A percentile compares a stretch with the other conserved stretches of the same genome.
These are phyloP conservation scores for Pseudopipra pipra DNA, from an alignment of 2,113 vertebrate genomes.

Conservation along the genomic window DNA sequence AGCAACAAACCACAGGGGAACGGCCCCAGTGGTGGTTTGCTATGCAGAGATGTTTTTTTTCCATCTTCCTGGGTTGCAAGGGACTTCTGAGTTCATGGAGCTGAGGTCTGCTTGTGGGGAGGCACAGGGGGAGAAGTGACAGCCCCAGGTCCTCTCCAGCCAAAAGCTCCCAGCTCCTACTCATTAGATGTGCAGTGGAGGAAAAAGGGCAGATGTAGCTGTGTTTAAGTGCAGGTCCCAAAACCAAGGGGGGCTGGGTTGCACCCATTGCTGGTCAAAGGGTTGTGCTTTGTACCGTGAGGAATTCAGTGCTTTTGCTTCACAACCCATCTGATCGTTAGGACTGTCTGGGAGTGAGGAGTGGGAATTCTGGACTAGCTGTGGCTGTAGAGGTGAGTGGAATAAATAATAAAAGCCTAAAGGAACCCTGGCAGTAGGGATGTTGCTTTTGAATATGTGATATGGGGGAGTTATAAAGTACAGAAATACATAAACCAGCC, in stretches of 20 bases:
- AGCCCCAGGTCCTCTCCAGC: background rate
- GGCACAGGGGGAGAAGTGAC: background rate
- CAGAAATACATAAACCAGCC: background rate
- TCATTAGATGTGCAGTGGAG: background rate
- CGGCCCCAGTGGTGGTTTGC: background rate
- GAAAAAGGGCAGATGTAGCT: background rate
- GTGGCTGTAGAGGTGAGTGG: background rate
- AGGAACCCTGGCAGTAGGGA: background rate
- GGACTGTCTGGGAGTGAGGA: background rate
- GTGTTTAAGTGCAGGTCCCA: background rate
- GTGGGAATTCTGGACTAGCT: fast-evolving
- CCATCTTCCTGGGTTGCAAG: background rate
- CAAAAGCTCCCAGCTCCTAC: background rate
- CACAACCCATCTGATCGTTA: background rate
- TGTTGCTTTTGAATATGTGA: background rate
- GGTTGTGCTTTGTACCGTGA: background rate
- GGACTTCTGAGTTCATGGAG: fast-evolving
- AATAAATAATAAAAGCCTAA: background rate
- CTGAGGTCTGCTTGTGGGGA: background rate
- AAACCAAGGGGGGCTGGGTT: too few species aligned
- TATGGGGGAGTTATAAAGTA: background rate
- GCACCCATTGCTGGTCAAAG: background rate
- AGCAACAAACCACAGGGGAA: background rate
- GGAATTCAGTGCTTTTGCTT: background rate
- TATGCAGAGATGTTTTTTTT: background rate